A percentile compares a stretch with the other conserved stretches of the same genome.
Conservation (phyloP, 53 echinoderm and acorn worm species). For the Antedon mediterranea region DNA sequence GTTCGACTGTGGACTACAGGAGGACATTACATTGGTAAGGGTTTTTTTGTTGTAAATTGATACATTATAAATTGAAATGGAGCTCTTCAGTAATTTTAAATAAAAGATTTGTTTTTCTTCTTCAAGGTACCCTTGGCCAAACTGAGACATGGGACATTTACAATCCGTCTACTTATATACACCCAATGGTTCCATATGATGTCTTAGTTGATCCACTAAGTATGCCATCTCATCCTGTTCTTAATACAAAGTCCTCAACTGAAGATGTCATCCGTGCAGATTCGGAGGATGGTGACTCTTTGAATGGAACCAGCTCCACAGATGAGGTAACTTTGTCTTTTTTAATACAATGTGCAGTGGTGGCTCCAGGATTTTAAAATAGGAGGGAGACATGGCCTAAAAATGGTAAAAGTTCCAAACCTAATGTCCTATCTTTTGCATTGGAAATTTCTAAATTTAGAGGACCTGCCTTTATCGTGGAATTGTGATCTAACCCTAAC, state of each 20-base stretch:
- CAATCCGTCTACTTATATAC: slow-evolving; percentile 64
- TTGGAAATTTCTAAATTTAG: too few relatives aligned
- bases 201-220: slow-evolving; percentile 93
- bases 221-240: slow-evolving; percentile 74
- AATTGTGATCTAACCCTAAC: too few relatives aligned
- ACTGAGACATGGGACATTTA: slow-evolving; percentile 83
- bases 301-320: neutral
- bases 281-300: neutral
- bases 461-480: too few relatives aligned
- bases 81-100: too few relatives aligned
- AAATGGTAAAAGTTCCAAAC: too few relatives aligned
- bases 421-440: too few relatives aligned
- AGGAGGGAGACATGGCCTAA: too few relatives aligned
- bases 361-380: too few relatives aligned
- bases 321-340: neutral
- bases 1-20: slow-evolving; percentile 91
- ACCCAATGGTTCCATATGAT: slow-evolving; percentile 99
- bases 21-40: slow-evolving; percentile 84
- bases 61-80: neutral
- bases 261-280: slow-evolving; percentile 42
- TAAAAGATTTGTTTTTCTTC: neutral
- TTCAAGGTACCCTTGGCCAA: slow-evolving; percentile 78
- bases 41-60: too few relatives aligned
- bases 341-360: too few relatives aligned
- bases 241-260: slow-evolving; percentile 42